A percentile compares a stretch with the other conserved stretches of the same genome.
These are phyloP conservation scores for Pristionchus maxplancki DNA, from an alignment of 2,888 invertebrate genomes.

Conservation along the genomic window DNA sequence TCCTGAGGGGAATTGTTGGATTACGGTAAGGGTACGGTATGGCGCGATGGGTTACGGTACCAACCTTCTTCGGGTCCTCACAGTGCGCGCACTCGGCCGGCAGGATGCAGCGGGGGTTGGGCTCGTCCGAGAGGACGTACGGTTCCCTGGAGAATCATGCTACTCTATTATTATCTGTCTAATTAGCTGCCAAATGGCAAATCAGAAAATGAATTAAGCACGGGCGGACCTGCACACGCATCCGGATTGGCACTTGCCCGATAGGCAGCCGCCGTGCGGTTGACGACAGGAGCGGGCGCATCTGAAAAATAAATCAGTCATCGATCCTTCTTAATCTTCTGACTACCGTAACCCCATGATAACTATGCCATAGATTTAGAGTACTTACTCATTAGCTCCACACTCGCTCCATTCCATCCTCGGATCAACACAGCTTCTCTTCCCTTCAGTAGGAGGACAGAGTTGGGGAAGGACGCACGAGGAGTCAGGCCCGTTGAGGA, in stretches of 20 bases:
- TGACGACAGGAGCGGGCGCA: conserved; percentile 65
- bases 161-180: too few species aligned
- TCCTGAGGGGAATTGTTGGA: conserved; percentile 57
- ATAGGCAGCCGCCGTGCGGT: conserved; percentile 60
- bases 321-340: neutral
- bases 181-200: too few species aligned
- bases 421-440: conserved; percentile 61
- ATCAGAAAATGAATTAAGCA: too few species aligned
- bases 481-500: conserved; percentile 56
- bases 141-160: conserved; percentile 2
- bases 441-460: conserved; percentile 55
- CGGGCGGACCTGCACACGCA: conserved; percentile 68
- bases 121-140: conserved; percentile 55
- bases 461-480: conserved; percentile 63
- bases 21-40: neutral
- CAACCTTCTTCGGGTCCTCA: conserved; percentile 60
- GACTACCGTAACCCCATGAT: neutral
- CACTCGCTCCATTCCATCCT: conserved; percentile 65
- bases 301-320: conserved; percentile 48
- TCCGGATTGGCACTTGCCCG: conserved; percentile 64
- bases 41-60: neutral
- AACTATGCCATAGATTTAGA: too few species aligned
- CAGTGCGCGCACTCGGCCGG: conserved; percentile 68
- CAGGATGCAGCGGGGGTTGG: conserved; percentile 65
- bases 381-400: conserved; percentile 44